A percentile compares a stretch with the other conserved stretches of the same genome.
These are phyloP conservation scores for Rhynchophorus ferrugineus DNA, from an alignment of 1,140 invertebrate genomes.

Conservation along the genomic window DNA sequence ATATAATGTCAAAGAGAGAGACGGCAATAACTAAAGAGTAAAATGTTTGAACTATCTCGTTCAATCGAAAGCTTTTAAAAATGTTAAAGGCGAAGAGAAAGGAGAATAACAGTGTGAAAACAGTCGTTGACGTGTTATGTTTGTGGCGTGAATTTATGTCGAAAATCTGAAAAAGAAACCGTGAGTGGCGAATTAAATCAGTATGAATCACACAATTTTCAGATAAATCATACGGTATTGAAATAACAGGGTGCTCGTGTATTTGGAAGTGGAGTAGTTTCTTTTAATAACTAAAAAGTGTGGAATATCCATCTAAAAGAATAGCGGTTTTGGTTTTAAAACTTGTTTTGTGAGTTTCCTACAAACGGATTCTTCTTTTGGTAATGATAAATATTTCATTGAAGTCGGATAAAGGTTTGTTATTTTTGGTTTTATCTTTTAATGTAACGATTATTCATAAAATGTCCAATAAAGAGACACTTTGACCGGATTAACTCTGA, in stretches of 20 bases:
- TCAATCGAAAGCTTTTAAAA: too few species aligned
- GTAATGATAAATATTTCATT: conserved; percentile 16
- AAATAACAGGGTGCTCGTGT: too few species aligned
- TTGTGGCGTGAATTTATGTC: not conserved
- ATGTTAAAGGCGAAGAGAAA: conserved; percentile 2
- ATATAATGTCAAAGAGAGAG: too few species aligned
- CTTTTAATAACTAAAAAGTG: not conserved
- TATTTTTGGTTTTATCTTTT: conserved; percentile 2
- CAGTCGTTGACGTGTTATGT: conserved; percentile 13
- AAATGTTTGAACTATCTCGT: too few species aligned
- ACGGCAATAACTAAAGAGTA: too few species aligned
- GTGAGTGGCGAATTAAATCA: not conserved
- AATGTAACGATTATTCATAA: too few species aligned
- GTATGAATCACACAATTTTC: not conserved
- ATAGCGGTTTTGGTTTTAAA: conserved; percentile 10
- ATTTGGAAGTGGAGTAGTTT: not conserved
- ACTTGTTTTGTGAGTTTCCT: conserved; percentile 14
- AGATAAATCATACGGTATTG: not conserved
- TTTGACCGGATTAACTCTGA: too few species aligned
- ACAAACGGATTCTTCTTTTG: conserved; percentile 14
- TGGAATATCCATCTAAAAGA: not conserved
- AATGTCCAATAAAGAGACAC: too few species aligned
- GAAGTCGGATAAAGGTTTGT: conserved; percentile 6
- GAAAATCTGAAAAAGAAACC: not conserved
- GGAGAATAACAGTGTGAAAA: conserved; percentile 12